Base-by-base conservation (phyloP, 2,113 vertebrate species). In the Bubo bubo region DNA sequence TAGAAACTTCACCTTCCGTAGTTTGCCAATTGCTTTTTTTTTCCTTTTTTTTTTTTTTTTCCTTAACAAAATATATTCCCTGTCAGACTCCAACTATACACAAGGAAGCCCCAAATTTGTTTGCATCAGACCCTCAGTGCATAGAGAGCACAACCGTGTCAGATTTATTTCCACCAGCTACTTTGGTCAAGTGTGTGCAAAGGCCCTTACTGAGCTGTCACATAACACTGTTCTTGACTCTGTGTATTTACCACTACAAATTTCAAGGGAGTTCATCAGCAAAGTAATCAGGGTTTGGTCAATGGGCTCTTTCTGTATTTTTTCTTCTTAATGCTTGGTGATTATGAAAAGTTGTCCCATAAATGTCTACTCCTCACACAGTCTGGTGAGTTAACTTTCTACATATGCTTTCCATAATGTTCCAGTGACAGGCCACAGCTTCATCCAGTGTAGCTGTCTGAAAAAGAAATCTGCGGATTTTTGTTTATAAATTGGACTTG, bases 81-180 rank as follows among this genome's bases (percentile, higher is more conserved):
- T 52, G 7, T 43, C 35, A 63, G 53, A 32, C 11, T 55, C 47
- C 39, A 32, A 6, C 2, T 22, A 5, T 19, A 28, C 10, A 20
- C 12, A 56, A 47, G 27, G 30, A 93, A 87, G 21, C 3, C 39
- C 22, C 21, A 58, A 4, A 20, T 71, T 18, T 53, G 4, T 75
- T 79, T 82, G 12, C 49, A 79, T 52, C 34, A 49, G 21, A 30
- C 6, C 7, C 12, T 66, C 62, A 37, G 41, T 12, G 37, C n/a
- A 20, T 1, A n/a, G 49, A 62, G 73, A 72, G 32, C 21, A n/a
- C 16, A 1, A 1, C 1, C 16, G 24, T 2, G 12, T 17, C 49
- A 60, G 37, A 47, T 82, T n/a, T 39, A 28, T 72, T 93, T 85
- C 41, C 30, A 81, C 3, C 73, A 56, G 63, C 15, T 68, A 18